Evolutionary conservation across 1,140 invertebrate genomes (phyloP).

Genomic region (Papilio polytes): DNA sequence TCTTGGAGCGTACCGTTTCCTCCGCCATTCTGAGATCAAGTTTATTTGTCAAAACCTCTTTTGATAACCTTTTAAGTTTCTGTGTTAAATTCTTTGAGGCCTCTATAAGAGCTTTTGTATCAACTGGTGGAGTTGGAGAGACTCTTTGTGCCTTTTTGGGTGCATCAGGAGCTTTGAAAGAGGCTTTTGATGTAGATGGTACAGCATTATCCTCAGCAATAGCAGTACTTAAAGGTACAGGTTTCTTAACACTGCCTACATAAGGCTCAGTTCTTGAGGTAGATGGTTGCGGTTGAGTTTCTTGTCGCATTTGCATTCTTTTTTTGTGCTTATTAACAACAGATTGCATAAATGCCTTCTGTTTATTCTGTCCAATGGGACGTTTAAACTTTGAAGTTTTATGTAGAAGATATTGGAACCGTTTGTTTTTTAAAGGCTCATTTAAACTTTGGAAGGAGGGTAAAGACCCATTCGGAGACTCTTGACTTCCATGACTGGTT

Average conservation of each 20-base stretch:
- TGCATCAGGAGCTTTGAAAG: slow-evolving; percentile 67
- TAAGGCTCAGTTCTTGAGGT: slow-evolving; percentile 76
- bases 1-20: slow-evolving; percentile 73
- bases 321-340: slow-evolving; percentile 83
- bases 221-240: slow-evolving; percentile 58
- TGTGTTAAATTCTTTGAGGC: slow-evolving; percentile 96
- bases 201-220: slow-evolving; percentile 63
- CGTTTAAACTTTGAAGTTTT: slow-evolving; percentile 82
- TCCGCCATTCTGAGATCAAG: slow-evolving; percentile 84
- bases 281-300: slow-evolving; percentile 70
- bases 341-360: slow-evolving; percentile 82
- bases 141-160: slow-evolving; percentile 67
- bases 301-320: slow-evolving; percentile 66
- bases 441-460: slow-evolving; percentile 79
- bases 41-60: slow-evolving; percentile 91
- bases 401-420: slow-evolving; percentile 82
- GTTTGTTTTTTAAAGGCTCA: slow-evolving; percentile 80
- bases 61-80: slow-evolving; percentile 94
- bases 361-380: slow-evolving; percentile 80
- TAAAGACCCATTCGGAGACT: slow-evolving; percentile 62
- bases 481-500: slow-evolving; percentile 72
- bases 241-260: slow-evolving; percentile 65
- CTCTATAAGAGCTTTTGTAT: slow-evolving; percentile 92
- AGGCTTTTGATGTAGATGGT: slow-evolving; percentile 68
- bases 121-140: slow-evolving; percentile 76